phyloP scores from a whole-genome alignment of 2,113 vertebrate species.

The Eretmodus cyanostictus region DNA sequence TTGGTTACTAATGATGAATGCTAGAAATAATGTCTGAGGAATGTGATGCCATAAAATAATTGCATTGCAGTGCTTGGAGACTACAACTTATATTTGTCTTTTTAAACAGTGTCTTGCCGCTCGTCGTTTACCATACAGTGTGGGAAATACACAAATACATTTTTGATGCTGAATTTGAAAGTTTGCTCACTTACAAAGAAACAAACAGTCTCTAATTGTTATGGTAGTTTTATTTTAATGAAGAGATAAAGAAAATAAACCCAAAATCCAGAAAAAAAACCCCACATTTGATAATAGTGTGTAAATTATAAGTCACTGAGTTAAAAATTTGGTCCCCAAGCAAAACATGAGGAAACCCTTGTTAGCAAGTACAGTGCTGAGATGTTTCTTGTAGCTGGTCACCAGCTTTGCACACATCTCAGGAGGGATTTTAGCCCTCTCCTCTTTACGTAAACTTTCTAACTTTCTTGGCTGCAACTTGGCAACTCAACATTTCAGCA shows the following conservation, averaged over 20 bases:
- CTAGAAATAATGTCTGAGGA: background rate
- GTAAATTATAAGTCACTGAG: background rate
- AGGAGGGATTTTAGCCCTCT: background rate
- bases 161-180: background rate
- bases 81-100: background rate
- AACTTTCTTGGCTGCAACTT: background rate
- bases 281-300: background rate
- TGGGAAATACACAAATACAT: background rate
- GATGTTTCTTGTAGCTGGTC: background rate
- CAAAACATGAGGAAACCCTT: rapidly evolving
- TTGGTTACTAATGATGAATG: background rate
- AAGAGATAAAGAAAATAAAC: background rate
- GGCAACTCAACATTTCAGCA: rapidly evolving
- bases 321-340: background rate
- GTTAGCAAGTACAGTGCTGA: background rate
- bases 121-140: background rate
- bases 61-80: background rate
- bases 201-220: background rate
- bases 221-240: background rate
- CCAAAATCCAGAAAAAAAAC: rapidly evolving
- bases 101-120: rapidly evolving
- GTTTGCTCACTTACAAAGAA: background rate
- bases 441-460: background rate
- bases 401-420: background rate
- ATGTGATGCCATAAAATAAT: background rate